These are phyloP conservation scores for Notolepis coatsorum DNA, from an alignment of 2,797 vertebrate genomes.

Conservation along the genomic window DNA sequence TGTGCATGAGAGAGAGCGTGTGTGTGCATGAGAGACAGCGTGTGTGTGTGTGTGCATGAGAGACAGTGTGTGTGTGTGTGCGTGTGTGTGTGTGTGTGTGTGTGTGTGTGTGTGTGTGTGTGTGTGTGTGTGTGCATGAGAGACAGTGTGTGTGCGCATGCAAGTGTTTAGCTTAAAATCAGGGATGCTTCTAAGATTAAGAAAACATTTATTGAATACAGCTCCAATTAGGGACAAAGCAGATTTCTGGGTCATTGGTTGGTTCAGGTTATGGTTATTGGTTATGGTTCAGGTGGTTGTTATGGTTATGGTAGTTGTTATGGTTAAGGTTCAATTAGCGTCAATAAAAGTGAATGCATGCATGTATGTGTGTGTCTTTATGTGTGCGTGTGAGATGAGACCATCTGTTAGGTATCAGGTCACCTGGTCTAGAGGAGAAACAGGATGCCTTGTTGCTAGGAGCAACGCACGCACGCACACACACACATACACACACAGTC, in stretches of 20 bases:
- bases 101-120: no score
- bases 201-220: no score
- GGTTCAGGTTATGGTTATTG: no score
- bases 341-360: not conserved
- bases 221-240: no score
- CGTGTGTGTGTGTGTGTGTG: not conserved
- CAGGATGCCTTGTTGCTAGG: conserved; percentile 69
- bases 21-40: conserved; percentile 9
- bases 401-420: conserved; percentile 66
- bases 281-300: no score
- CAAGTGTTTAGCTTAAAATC: not conserved
- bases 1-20: not conserved
- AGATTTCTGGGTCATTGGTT: no score
- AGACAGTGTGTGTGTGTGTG: conserved; percentile 1
- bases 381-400: not conserved
- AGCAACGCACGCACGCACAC: conserved; percentile 23
- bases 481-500: no score
- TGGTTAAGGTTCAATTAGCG: no score
- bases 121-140: not conserved
- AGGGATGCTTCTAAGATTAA: no score
- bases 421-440: conserved; percentile 56
- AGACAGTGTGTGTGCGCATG: not conserved
- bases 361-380: not conserved
- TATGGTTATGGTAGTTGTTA: no score
- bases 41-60: not conserved